Evolutionary conservation across 2,797 vertebrate genomes (phyloP).

Genomic region (Carapus acus): DNA sequence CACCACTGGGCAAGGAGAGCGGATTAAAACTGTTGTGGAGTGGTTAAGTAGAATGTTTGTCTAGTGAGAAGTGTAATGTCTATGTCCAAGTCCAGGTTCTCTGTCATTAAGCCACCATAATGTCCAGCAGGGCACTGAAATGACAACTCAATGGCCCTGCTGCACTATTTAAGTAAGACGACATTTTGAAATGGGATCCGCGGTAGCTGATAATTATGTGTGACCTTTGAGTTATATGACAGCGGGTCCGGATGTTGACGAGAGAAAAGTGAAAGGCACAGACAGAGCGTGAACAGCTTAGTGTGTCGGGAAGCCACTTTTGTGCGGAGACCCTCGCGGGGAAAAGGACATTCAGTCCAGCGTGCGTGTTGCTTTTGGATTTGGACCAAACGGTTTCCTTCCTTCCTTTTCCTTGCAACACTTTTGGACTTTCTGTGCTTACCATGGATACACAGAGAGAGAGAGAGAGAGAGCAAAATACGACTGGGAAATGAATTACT

Average conservation of each 20-base stretch:
- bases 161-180: conserved; percentile 19
- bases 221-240: conserved; percentile 45
- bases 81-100: conserved; percentile 20
- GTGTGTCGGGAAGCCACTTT: conserved; percentile 40
- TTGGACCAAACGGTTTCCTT: conserved; percentile 55
- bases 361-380: conserved; percentile 41
- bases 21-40: conserved; percentile 21
- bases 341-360: conserved; percentile 60
- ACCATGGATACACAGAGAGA: conserved; percentile 19
- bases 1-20: background rate
- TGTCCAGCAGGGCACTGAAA: conserved; percentile 30
- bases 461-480: no score
- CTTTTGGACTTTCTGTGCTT: conserved; percentile 28
- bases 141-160: conserved; percentile 29
- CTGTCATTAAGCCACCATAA: conserved; percentile 50
- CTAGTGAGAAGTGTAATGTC: conserved; percentile 18
- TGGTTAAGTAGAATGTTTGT: conserved; percentile 8
- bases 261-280: conserved; percentile 31
- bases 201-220: conserved; percentile 46
- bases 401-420: conserved; percentile 37
- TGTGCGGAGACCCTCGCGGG: conserved; percentile 48
- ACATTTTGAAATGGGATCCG: conserved; percentile 50
- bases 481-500: background rate
- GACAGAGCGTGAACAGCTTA: conserved; percentile 16
- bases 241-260: conserved; percentile 43